phyloP scores from a whole-genome alignment of 2,113 vertebrate species.

The Pseudopodoces humilis region DNA sequence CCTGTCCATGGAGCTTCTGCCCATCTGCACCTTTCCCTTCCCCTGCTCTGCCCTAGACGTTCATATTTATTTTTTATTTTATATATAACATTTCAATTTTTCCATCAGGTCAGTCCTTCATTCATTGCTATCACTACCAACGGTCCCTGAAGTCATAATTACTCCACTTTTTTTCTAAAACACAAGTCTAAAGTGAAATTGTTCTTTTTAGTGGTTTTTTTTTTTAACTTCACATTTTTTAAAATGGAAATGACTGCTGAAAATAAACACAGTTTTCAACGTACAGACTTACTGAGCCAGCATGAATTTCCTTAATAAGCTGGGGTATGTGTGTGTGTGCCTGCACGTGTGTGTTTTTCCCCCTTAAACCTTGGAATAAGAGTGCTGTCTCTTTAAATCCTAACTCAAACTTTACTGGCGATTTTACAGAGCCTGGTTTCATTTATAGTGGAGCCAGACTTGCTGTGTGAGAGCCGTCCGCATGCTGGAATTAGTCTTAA shows the following conservation, averaged over 20 bases:
- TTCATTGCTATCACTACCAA: neutral
- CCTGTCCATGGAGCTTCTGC: neutral
- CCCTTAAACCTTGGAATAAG: conserved; percentile 49
- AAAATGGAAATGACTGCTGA: conserved; percentile 56
- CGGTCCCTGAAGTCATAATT: conserved; percentile 12
- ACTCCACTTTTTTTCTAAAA: conserved; percentile 11
- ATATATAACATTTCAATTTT: neutral
- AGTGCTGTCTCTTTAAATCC: conserved; percentile 82
- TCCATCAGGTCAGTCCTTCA: neutral
- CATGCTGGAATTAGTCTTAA: conserved; percentile 87
- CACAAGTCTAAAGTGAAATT: conserved; percentile 53
- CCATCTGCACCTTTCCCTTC: neutral
- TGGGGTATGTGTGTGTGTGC: neutral
- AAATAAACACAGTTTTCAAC: conserved; percentile 67
- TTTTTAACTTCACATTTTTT: neutral
- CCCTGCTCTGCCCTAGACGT: neutral
- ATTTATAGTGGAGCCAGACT: conserved; percentile 92
- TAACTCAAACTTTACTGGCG: conserved; percentile 84
- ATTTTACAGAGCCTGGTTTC: conserved; percentile 91
- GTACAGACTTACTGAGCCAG: conserved; percentile 65
- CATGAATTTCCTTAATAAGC: conserved; percentile 55
- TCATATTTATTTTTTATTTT: neutral
- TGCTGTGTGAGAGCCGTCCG: conserved; percentile 84
- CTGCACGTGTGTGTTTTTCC: neutral
- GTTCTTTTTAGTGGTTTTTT: neutral